Evolutionary conservation across 30 jellyfish, hydroid and myxozoan genomes (phyloP), one percentile per base, ranked within the genome.

Genomic region (Sanderia malayensis): DNA sequence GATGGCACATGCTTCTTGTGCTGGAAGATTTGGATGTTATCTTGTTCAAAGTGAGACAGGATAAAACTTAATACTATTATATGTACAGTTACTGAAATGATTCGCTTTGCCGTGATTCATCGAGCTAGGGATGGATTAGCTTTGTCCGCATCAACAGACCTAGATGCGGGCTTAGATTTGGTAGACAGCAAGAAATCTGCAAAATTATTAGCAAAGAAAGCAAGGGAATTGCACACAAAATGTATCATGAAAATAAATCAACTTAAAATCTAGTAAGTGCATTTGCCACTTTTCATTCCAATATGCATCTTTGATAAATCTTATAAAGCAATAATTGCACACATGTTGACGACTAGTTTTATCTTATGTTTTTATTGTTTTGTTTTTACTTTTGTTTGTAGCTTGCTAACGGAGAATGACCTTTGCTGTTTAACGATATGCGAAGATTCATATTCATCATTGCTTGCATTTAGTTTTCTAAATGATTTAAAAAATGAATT

Each of bases 71-170:
- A 49, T 24, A 49, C 11, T 19, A 19, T 9, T 15, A n/a, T n/a
- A n/a, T n/a, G n/a, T n/a, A n/a, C n/a, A n/a, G n/a, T n/a, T n/a
- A n/a, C n/a, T n/a, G n/a, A n/a, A n/a, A 90, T 90, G 98, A 90
- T 90, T 47, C 94, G 98, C 6, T 90, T 90, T 78, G 95, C 98
- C 2, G 93, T 80, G 0, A 79, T 90, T 9, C 64, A 78, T 59
- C 80, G 98, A 31, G 96, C 95, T 2, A 80, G 78, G 26, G 98
- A 90, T 83, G 98, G 98, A 1, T 83, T 90, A 10, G 98, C 95
- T 6, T 74, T 90, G 81, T 90, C 98, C 1, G 98, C 96, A 49
- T 80, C 98, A 9, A 90, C 98, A 0, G 98, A 90, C 61, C 59
- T 90, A 82, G 98, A 90, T 30, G 47, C 80, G 19, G 95, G 98